Evolutionary conservation across 2,113 vertebrate genomes (phyloP).

Genomic region (Heliornis fulica): DNA sequence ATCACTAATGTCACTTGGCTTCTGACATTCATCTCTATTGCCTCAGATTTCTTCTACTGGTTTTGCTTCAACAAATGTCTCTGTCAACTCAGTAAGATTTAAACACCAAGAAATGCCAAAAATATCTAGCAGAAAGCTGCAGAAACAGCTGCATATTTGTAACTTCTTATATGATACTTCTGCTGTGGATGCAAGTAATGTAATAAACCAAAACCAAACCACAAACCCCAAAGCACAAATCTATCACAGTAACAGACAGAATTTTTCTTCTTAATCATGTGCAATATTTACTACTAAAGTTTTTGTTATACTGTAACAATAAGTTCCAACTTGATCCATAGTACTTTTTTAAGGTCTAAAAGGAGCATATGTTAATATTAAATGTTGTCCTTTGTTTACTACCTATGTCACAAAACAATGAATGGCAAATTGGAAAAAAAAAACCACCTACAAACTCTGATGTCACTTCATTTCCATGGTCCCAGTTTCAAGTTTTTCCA

Average conservation of each 20-base stretch:
- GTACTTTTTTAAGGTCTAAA: neutral
- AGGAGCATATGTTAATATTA: neutral
- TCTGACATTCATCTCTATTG: neutral
- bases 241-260: neutral
- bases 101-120: neutral
- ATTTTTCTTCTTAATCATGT: neutral
- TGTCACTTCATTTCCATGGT: neutral
- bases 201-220: neutral
- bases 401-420: neutral
- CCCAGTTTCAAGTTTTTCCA: neutral
- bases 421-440: neutral
- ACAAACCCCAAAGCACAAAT: neutral
- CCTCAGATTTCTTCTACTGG: neutral
- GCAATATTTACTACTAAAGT: neutral
- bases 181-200: neutral
- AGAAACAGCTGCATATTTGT: neutral
- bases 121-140: neutral
- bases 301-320: neutral
- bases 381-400: neutral
- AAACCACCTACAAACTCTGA: neutral
- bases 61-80: neutral
- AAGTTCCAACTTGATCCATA: neutral
- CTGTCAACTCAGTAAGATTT: neutral
- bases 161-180: neutral
- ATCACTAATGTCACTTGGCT: neutral